phyloP scores from a whole-genome alignment of 2,888 invertebrate species.

The Vannuccia rotundouncinata region DNA sequence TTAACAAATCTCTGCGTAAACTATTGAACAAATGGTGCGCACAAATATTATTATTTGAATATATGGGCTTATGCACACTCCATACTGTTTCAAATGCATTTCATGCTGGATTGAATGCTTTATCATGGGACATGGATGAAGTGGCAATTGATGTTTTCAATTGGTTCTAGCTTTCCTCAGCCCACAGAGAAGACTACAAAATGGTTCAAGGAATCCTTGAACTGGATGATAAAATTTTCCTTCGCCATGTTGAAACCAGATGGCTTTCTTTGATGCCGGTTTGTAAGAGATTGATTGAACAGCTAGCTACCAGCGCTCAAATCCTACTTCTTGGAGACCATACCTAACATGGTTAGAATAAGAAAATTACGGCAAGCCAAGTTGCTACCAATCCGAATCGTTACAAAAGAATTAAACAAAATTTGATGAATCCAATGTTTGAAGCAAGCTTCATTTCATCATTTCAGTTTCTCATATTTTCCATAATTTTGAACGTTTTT shows the following conservation, averaged over 20 bases:
- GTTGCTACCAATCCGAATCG: too few species aligned
- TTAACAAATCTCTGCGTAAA: slow-evolving; percentile 42
- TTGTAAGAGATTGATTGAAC: not conserved
- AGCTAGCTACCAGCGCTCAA: slow-evolving; percentile 11
- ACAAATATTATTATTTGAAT: slow-evolving; percentile 32
- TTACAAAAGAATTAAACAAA: not conserved
- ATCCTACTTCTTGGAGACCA: not conserved
- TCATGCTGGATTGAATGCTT: slow-evolving; percentile 40
- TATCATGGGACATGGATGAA: slow-evolving; percentile 40
- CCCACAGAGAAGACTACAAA: slow-evolving; percentile 42
- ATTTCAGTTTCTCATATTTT: slow-evolving; percentile 7
- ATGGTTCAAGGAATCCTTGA: slow-evolving; percentile 37
- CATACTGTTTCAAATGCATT: slow-evolving; percentile 42
- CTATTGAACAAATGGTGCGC: slow-evolving; percentile 23
- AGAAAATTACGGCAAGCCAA: not conserved
- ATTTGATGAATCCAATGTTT: slow-evolving; percentile 17
- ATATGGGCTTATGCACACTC: slow-evolving; percentile 41
- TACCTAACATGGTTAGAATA: not conserved
- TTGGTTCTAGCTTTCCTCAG: slow-evolving; percentile 41
- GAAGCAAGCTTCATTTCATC: slow-evolving; percentile 25
- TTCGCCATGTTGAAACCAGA: slow-evolving; percentile 41
- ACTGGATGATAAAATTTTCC: slow-evolving; percentile 41
- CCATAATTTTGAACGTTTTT: slow-evolving; percentile 27
- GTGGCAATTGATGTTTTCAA: slow-evolving; percentile 42
- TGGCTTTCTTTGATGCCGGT: slow-evolving; percentile 42